phyloP scores from a whole-genome alignment of 2,113 vertebrate species.

The Lamprotornis superbus region DNA sequence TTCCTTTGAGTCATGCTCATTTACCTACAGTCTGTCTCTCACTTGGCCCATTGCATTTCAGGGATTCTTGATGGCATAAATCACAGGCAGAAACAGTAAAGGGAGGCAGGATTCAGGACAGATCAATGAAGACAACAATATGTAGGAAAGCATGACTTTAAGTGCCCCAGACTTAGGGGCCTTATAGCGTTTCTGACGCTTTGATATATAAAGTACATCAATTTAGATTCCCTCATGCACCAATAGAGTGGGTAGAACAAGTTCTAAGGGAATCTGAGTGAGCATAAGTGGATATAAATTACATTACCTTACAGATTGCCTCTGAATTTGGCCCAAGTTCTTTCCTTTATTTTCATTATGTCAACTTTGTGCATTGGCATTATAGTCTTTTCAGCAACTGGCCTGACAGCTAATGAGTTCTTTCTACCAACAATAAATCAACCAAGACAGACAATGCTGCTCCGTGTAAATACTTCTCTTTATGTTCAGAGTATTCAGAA shows the following conservation, averaged over 20 bases:
- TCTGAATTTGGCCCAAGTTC: constrained; percentile 56
- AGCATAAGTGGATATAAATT: constrained; percentile 57
- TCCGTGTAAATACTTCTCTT: not conserved
- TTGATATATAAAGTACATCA: constrained; percentile 37
- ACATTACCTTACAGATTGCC: constrained; percentile 52
- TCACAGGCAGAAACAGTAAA: not conserved
- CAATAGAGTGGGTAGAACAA: constrained; percentile 29
- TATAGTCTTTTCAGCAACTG: not conserved
- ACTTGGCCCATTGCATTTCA: not conserved
- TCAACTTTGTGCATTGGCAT: constrained; percentile 35
- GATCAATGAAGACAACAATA: not conserved
- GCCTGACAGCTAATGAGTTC: not conserved
- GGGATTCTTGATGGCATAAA: not conserved
- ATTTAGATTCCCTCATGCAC: constrained; percentile 27
- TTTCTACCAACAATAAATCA: constrained; percentile 15
- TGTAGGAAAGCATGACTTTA: not conserved
- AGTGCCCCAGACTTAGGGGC: not conserved
- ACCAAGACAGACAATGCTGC: not conserved
- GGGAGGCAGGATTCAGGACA: not conserved
- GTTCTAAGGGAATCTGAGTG: constrained; percentile 43
- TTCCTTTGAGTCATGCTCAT: not conserved
- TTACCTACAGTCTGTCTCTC: not conserved
- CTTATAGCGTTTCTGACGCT: not conserved
- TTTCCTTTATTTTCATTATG: constrained; percentile 65
- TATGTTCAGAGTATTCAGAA: not conserved